Conservation (phyloP, 2,888 invertebrate genomes). For the Acleris holmiana region DNA sequence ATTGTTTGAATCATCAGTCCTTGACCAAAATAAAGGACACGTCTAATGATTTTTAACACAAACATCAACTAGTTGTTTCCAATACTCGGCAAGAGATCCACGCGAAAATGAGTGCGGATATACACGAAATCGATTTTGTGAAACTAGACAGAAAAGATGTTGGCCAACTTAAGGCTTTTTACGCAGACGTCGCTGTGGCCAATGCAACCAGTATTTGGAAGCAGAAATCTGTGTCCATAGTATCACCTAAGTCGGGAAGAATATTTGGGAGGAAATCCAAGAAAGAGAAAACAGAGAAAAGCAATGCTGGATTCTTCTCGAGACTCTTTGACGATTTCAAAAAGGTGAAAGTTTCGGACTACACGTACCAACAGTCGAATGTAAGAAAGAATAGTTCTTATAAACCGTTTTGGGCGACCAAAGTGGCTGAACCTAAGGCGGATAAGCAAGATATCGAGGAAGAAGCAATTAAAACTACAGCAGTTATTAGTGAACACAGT, state of each 20-base stretch:
- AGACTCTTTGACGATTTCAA: conserved; percentile 66
- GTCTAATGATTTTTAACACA: conserved; percentile 25
- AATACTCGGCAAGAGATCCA: conserved; percentile 29
- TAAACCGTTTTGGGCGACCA: conserved; percentile 68
- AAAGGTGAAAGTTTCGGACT: conserved; percentile 68
- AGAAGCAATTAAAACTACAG: conserved; percentile 41
- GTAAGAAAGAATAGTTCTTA: conserved; percentile 63
- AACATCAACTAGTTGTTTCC: conserved; percentile 35
- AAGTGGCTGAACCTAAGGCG: conserved; percentile 49
- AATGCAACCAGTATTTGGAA: conserved; percentile 62
- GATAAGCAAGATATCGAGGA: conserved; percentile 38
- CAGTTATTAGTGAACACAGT: conserved; percentile 45
- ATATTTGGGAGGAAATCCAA: conserved; percentile 50
- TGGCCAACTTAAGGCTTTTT: conserved; percentile 58
- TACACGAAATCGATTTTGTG: conserved; percentile 57
- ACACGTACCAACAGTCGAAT: conserved; percentile 62
- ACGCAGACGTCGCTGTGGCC: conserved; percentile 48
- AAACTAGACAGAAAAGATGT: conserved; percentile 64
- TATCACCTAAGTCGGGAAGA: conserved; percentile 69
- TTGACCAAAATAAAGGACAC: conserved; percentile 27
- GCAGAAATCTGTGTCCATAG: conserved; percentile 65
- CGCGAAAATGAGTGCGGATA: conserved; percentile 60
- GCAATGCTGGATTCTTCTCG: conserved; percentile 55
- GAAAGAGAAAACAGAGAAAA: conserved; percentile 41
- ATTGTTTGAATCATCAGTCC: conserved; percentile 29